Conservation (phyloP, 2,888 invertebrate genomes). For the Drosophila pegasa region DNA sequence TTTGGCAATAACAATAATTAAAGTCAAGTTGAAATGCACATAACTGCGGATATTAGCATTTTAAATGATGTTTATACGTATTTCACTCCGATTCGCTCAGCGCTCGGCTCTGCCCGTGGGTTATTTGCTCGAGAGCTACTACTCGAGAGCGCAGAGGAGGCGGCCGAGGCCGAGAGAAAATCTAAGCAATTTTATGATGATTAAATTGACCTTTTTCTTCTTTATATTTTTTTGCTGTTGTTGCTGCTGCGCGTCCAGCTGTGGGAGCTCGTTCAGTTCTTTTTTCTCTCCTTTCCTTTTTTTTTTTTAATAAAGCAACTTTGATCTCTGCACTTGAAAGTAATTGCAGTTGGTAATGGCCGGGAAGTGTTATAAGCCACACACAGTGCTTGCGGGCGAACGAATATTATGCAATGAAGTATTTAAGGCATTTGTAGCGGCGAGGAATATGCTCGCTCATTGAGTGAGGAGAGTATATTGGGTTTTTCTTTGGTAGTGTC, state of each 20-base stretch:
- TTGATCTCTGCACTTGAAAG: constrained; percentile 66
- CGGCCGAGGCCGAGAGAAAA: constrained; percentile 24
- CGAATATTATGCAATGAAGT: constrained; percentile 5
- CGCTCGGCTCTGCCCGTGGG: constrained; percentile 36
- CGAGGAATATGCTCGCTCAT: background rate
- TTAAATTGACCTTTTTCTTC: constrained; percentile 78
- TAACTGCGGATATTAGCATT: constrained; percentile 83
- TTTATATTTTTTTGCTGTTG: background rate
- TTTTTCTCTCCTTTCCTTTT: background rate
- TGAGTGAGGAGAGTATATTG: background rate
- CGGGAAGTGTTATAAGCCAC: constrained; percentile 31
- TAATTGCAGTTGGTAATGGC: constrained; percentile 61
- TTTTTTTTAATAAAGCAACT: constrained; percentile 57
- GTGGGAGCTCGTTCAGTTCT: constrained; percentile 19
- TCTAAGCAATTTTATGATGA: constrained; percentile 76
- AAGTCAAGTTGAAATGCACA: constrained; percentile 82
- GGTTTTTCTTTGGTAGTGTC: background rate
- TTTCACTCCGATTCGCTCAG: constrained; percentile 27
- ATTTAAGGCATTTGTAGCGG: background rate
- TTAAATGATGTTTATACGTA: constrained; percentile 80
- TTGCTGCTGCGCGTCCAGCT: constrained; percentile 10
- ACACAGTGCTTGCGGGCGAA: constrained; percentile 35
- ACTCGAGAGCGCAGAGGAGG: constrained; percentile 9
- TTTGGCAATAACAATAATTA: constrained; percentile 84
- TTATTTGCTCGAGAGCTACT: constrained; percentile 54